Evolutionary conservation across 2,888 invertebrate genomes (phyloP), one percentile per base, ranked within the genome.

Genomic region (Serripes groenlandicus): DNA sequence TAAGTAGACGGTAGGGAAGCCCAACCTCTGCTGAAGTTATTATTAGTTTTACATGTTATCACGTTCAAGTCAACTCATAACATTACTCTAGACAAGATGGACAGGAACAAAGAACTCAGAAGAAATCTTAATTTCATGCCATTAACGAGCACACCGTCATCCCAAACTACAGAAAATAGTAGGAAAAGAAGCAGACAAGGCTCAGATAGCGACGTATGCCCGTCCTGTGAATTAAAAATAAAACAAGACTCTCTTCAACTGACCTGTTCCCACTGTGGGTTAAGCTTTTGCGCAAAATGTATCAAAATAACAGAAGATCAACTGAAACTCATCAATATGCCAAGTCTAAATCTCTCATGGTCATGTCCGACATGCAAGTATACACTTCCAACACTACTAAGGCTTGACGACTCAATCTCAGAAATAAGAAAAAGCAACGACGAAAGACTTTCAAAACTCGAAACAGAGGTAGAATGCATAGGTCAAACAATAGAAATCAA

Each of bases 321-420:
- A 21, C 23, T 54, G n/a, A 54, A 7, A 54, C 23, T 54, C 18
- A 54, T 54, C 54, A 54, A 21, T 4, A 54, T 21, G 23, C n/a
- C 54, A 11, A 23, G 54, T 23, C 23, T 54, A 54, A 54, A 54
- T 54, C 54, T 54, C 5, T 54, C 54, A 54, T 54, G 54, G 54
- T n/a, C 54, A 11, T 54, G 54, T 54, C 54, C 54, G 9, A 54
- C 54, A 11, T 54, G 54, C n/a, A 54, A 54, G n/a, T 54, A 54
- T 21, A 54, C 54, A 7, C n/a, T 54, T 5, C 54, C n/a, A 4
- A 54, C 54, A 5, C n/a, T 54, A 21, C 54, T 54, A 21, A 21
- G 54, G 5, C 54, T 54, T 54, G 54, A 54, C n/a, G 5, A 23
- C 23, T 54, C 54, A 11, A 21, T 54, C n/a, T 5, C 54, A 5